Evolutionary conservation across 2,888 invertebrate genomes (phyloP).

Genomic region (Rhodophaea formosa): DNA sequence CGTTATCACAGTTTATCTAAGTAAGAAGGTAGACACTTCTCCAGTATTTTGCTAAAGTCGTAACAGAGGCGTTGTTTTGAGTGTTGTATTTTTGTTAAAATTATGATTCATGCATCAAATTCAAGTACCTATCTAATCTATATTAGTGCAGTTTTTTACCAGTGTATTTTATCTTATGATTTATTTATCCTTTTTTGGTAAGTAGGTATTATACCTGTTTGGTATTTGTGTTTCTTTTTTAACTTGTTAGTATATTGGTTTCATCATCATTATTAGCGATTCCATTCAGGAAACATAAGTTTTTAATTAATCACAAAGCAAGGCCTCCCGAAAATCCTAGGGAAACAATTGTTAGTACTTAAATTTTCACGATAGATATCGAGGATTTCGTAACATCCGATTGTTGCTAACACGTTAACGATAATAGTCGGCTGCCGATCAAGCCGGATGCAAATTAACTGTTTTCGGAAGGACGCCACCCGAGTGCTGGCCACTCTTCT

Average conservation of each 20-base stretch:
- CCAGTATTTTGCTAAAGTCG: slow-evolving; percentile 9
- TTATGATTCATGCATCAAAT: not conserved
- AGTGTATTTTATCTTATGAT: no score
- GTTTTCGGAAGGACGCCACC: slow-evolving; percentile 23
- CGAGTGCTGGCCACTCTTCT: not conserved
- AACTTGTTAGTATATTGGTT: not conserved
- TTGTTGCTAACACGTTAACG: slow-evolving; percentile 22
- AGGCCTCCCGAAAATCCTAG: not conserved
- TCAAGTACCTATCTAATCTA: no score
- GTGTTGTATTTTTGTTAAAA: not conserved
- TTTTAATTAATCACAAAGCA: not conserved
- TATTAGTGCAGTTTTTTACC: no score
- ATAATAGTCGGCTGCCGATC: slow-evolving; percentile 27
- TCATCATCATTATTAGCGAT: not conserved
- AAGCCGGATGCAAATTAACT: slow-evolving; percentile 21
- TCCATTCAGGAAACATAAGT: not conserved
- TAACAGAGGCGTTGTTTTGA: not conserved
- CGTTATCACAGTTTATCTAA: slow-evolving; percentile 15
- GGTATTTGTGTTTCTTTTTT: no score
- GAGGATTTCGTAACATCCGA: slow-evolving; percentile 34
- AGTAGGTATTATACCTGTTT: not conserved
- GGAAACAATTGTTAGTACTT: slow-evolving; percentile 21
- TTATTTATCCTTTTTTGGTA: no score
- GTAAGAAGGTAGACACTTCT: slow-evolving; percentile 8
- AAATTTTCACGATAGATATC: slow-evolving; percentile 31